phyloP scores from a whole-genome alignment of 2,888 invertebrate genomes.

The Vanessa cardui region DNA sequence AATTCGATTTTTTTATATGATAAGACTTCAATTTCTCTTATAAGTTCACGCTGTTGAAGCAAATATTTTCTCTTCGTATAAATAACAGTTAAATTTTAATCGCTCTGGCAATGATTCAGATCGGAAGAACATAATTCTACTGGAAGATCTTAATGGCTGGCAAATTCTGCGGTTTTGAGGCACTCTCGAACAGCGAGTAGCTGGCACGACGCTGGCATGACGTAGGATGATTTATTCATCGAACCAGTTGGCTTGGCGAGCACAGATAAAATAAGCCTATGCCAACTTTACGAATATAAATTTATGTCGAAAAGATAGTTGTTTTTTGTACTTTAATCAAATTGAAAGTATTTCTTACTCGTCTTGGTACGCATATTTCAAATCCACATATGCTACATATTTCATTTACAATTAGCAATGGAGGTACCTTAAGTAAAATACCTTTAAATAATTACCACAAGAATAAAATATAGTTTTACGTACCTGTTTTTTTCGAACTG shows the following conservation, averaged over 20 bases:
- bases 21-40: too few relatives aligned
- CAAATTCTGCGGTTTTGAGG: conserved; percentile 13
- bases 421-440: too few relatives aligned
- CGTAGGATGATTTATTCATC: conserved; percentile 8
- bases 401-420: too few relatives aligned
- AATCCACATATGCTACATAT: too few relatives aligned
- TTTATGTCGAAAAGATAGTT: not conserved
- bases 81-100: conserved; percentile 9
- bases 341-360: too few relatives aligned
- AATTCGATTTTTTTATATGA: too few relatives aligned
- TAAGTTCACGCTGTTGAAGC: too few relatives aligned
- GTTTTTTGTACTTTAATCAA: too few relatives aligned
- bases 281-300: not conserved
- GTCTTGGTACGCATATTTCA: too few relatives aligned
- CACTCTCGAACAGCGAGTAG: not conserved
- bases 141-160: conserved; percentile 16
- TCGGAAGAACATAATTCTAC: conserved; percentile 10
- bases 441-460: too few relatives aligned
- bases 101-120: conserved; percentile 13
- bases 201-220: not conserved
- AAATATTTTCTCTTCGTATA: not conserved
- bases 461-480: too few relatives aligned
- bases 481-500: too few relatives aligned
- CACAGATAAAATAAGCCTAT: not conserved
- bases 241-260: not conserved